Evolutionary conservation across 2,113 vertebrate genomes (phyloP), one percentile per base, ranked within the genome.

Genomic region (Megaceryle maxima): DNA sequence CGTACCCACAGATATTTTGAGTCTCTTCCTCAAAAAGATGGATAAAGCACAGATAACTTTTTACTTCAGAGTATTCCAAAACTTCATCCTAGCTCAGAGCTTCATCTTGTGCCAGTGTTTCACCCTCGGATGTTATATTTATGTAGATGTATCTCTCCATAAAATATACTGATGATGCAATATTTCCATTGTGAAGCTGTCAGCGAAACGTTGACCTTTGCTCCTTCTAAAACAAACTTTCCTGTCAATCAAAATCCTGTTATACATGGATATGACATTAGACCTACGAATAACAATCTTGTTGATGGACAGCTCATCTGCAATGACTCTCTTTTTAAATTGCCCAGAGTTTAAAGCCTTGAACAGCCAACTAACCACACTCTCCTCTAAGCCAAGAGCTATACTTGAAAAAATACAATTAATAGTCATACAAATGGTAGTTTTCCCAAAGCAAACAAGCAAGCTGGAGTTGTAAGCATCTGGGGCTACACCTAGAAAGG

Each of bases 121-220:
- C n/a, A 37, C 28, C 41, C 26, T 87, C 66, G 2, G 16, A 72
- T 43, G 79, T 94, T 96, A 69, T 70, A 35, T 95, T 96, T 96
- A 95, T 95, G 89, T 91, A 95, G 91, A 96, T 94, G 51, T 90
- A 79, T 72, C 84, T 78, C 73, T 62, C 88, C 46, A 26, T 88
- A 96, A 97, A 94, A 95, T 80, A 91, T 41, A 92, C 88, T 60
- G 88, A 89, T 95, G 95, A 96, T 88, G 97, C 87, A 94, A 96
- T 94, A 94, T 95, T 96, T 84, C 94, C 64, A 94, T 97, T 97
- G 97, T 97, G 63, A 43, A 88, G 88, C 95, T 97, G 97, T 97
- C 97, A 96, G 72, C 0, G 1, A 90, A 96, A 95, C 0, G 9
- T 31, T 97, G 97, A 97, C 96, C 97, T 96, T 94, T 97, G 92